Base-by-base conservation (phyloP, 2,888 invertebrate genomes). In the Apomyelois bistriatella region DNA sequence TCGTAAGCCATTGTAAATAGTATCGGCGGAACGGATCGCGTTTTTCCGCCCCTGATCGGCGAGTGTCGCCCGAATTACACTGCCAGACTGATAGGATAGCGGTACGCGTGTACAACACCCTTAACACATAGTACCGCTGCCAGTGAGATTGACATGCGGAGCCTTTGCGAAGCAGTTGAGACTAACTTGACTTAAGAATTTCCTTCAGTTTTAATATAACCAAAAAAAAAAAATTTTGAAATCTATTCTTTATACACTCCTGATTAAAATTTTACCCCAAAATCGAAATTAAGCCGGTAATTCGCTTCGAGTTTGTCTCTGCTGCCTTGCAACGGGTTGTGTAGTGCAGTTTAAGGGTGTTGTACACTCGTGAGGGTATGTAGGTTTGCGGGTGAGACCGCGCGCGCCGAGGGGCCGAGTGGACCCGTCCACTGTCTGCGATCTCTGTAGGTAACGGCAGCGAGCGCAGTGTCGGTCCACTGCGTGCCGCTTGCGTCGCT, bases 1-100 rank as follows among this genome's bases (percentile, higher is more conserved):
- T 78, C 85, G 85, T 72, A 66, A 77, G 82, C 83, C 82, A 55
- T 69, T 88, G 89, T 90, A 89, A 71, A 88, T 88, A 88, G 72
- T 79, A 76, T 65, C 66, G 82, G 81, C 82, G 82, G 76, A 69
- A 72, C 79, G 82, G 75, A 72, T 82, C 76, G 81, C 70, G 70
- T 67, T 66, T 72, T 75, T 74, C 73, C 74, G 79, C 77, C 82
- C 82, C 76, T 58, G 61, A 72, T 71, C 79, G 82, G 82, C 73
- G 68, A 72, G 72, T 76, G 82, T 78, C 82, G 79, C 75, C 75
- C 70, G 55, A 54, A 53, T 58, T 42, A 43, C 42, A 43, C 50
- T 40, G 48, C 43, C 51, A 53, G 52, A 52, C 52, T 52, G 48
- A 53, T 53, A 48, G 48, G 37, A 28, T 52, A 52, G 15, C 53